Percentiles rank a stretch among this genome's conserved stretches.
Conservation (phyloP, 1,140 invertebrate species). For the Drosophila takahashii region DNA sequence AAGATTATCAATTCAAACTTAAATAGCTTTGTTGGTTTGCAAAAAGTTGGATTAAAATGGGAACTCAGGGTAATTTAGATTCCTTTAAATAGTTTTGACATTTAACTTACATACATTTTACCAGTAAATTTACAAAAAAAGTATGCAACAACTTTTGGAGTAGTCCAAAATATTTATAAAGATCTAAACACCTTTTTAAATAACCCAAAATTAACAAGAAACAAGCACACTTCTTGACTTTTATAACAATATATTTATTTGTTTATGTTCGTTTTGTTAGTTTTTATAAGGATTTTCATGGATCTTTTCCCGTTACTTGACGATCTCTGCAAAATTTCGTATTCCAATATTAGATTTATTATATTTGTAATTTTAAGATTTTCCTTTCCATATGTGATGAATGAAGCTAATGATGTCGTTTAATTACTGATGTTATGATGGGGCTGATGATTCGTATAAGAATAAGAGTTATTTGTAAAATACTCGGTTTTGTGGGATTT, state of each 20-base stretch:
- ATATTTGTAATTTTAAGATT: slow-evolving; percentile 20
- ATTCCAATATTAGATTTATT: slow-evolving; percentile 60
- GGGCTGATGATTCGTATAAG: slow-evolving; percentile 38
- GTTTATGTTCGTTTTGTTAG: slow-evolving; percentile 50
- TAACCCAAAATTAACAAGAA: background rate
- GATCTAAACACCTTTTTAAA: background rate
- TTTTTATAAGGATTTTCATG: slow-evolving; percentile 40
- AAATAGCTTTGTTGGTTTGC: background rate
- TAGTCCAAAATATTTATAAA: no score
- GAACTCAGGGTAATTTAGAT: background rate
- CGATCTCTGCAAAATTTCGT: slow-evolving; percentile 55
- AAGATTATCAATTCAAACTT: slow-evolving; percentile 28
- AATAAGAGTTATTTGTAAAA: slow-evolving; percentile 56
- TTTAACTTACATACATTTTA: background rate
- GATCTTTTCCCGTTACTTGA: slow-evolving; percentile 28
- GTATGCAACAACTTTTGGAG: slow-evolving; percentile 4
- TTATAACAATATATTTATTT: slow-evolving; percentile 82
- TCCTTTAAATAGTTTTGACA: background rate
- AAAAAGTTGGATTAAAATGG: background rate
- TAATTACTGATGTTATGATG: slow-evolving; percentile 29
- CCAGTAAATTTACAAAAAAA: background rate
- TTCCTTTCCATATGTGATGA: slow-evolving; percentile 36
- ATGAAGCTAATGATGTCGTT: slow-evolving; percentile 49
- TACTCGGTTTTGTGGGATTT: slow-evolving; percentile 54
- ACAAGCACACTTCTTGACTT: slow-evolving; percentile 22